Conservation (phyloP, 2,113 vertebrate species). For the Australoheros scitulus region DNA sequence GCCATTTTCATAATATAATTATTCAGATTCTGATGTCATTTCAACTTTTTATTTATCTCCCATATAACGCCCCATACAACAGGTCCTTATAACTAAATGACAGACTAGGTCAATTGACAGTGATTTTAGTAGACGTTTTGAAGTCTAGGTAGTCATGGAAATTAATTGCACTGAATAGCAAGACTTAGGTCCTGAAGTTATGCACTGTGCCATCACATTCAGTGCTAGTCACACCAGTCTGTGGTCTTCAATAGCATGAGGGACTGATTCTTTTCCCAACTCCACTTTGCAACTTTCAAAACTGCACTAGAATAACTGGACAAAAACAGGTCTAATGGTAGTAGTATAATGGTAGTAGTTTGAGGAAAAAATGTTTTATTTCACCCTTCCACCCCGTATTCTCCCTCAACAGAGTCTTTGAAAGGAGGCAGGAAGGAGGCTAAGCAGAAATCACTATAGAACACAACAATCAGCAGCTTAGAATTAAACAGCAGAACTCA, state of each 20-base stretch:
- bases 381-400: neutral
- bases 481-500: slow-evolving; percentile 15
- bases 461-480: neutral
- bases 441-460: neutral
- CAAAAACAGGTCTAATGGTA: slow-evolving; percentile 2
- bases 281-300: slow-evolving; percentile 22
- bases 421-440: neutral
- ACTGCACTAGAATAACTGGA: slow-evolving; percentile 11
- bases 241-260: slow-evolving; percentile 6
- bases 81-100: neutral
- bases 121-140: neutral
- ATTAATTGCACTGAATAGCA: neutral
- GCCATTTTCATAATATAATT: slow-evolving; percentile 21
- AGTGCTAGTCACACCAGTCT: neutral
- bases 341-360: neutral
- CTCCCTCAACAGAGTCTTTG: neutral
- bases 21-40: slow-evolving; percentile 41
- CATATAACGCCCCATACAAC: neutral
- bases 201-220: neutral
- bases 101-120: neutral
- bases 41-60: slow-evolving; percentile 3
- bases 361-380: neutral
- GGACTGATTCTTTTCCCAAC: slow-evolving; percentile 2
- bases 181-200: slow-evolving; percentile 17
- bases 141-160: neutral